Conservation (phyloP, 2,888 invertebrate genomes). For the Thecophora atra region DNA sequence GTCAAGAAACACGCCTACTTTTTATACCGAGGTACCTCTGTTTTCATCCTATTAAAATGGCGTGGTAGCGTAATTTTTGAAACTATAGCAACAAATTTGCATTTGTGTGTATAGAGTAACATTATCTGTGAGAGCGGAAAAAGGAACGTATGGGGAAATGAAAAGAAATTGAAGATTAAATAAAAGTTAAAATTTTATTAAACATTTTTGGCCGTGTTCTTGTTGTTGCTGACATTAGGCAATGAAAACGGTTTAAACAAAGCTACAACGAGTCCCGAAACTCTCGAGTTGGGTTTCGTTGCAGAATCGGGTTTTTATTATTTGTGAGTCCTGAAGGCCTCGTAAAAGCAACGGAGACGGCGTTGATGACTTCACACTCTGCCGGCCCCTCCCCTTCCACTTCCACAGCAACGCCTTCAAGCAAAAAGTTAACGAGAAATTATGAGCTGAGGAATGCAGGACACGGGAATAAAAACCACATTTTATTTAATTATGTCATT, state of each 20-base stretch:
- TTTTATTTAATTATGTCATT: not conserved
- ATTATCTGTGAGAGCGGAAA: too few relatives aligned
- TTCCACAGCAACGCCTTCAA: slow-evolving; percentile 29
- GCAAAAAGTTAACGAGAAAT: slow-evolving; percentile 48
- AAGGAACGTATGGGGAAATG: too few relatives aligned
- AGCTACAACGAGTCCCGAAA: not conserved
- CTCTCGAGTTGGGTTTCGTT: slow-evolving; percentile 10
- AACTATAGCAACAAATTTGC: too few relatives aligned
- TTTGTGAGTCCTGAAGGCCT: slow-evolving; percentile 41
- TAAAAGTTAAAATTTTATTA: too few relatives aligned
- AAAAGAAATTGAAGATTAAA: too few relatives aligned
- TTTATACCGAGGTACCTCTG: too few relatives aligned
- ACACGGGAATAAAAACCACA: slow-evolving; percentile 28
- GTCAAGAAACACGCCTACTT: too few relatives aligned
- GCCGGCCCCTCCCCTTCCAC: slow-evolving; percentile 23
- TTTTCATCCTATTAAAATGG: too few relatives aligned
- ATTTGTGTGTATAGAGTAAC: too few relatives aligned
- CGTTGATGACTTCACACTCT: slow-evolving; percentile 27
- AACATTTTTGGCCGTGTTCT: not conserved
- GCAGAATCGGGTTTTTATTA: not conserved
- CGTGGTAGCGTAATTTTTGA: too few relatives aligned
- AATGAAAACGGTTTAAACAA: too few relatives aligned
- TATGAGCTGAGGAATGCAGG: slow-evolving; percentile 32
- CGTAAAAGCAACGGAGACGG: slow-evolving; percentile 38
- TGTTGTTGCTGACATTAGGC: not conserved